These are phyloP conservation scores for Larimichthys polyactis DNA, from an alignment of 2,113 vertebrate genomes.

Conservation along the genomic window DNA sequence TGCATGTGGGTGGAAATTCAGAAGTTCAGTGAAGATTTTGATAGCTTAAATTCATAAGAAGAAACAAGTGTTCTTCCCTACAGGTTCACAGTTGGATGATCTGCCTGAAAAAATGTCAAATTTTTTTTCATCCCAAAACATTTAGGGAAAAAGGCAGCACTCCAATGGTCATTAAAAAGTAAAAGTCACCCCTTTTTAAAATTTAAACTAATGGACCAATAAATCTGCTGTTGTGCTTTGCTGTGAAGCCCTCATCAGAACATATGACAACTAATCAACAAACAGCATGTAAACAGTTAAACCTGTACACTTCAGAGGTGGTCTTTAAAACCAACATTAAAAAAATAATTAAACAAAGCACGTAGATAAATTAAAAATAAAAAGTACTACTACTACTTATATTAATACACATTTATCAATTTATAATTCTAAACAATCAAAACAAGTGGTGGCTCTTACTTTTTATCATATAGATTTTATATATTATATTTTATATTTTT, in stretches of 20 bases:
- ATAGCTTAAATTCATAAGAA: too few relatives aligned
- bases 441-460: background rate
- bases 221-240: background rate
- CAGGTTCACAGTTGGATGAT: too few relatives aligned
- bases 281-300: background rate
- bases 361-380: background rate
- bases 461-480: background rate
- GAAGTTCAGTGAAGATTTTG: too few relatives aligned
- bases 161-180: background rate
- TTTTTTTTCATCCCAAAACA: too few relatives aligned
- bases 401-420: background rate
- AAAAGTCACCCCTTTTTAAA: background rate
- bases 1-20: too few relatives aligned
- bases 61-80: too few relatives aligned
- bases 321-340: background rate
- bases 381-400: too few relatives aligned
- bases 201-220: background rate
- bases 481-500: too few relatives aligned
- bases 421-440: background rate
- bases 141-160: background rate
- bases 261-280: background rate
- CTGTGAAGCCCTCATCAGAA: background rate
- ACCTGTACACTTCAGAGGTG: background rate
- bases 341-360: background rate
- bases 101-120: too few relatives aligned